phyloP scores from a whole-genome alignment of 2,888 invertebrate species.

The Microchrysa polita region DNA sequence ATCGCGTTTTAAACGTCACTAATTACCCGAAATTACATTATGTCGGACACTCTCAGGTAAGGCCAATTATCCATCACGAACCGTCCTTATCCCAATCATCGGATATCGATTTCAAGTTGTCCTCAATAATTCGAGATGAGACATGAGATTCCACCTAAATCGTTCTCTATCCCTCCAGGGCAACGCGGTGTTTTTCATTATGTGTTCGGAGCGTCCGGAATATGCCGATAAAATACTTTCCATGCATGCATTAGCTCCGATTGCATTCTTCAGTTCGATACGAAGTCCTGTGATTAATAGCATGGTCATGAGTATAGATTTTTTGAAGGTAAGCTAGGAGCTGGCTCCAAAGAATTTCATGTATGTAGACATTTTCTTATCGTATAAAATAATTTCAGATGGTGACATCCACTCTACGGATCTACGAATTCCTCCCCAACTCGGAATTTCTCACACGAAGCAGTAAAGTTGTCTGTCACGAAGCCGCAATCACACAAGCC shows the following conservation, averaged over 20 bases:
- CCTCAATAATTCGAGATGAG: background rate
- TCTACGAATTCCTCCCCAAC: conserved; percentile 73
- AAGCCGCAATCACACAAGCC: conserved; percentile 67
- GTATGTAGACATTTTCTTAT: too few relatives aligned
- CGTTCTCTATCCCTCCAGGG: conserved; percentile 66
- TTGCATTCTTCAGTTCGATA: conserved; percentile 67
- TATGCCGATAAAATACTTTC: conserved; percentile 68
- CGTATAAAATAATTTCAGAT: conserved; percentile 23
- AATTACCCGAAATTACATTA: conserved; percentile 65
- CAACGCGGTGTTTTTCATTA: conserved; percentile 68
- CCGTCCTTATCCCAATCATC: background rate
- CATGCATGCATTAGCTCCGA: conserved; percentile 69
- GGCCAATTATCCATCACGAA: background rate
- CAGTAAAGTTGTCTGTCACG: conserved; percentile 68
- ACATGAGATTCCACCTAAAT: background rate
- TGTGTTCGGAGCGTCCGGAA: conserved; percentile 66
- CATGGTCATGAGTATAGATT: conserved; percentile 60
- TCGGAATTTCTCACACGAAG: conserved; percentile 66
- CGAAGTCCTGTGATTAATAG: conserved; percentile 61
- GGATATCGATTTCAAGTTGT: background rate
- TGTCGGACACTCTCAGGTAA: conserved; percentile 67
- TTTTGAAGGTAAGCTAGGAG: conserved; percentile 58
- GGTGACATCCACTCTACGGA: conserved; percentile 10
- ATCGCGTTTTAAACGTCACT: conserved; percentile 64
- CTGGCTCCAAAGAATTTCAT: background rate